Percentiles rank a stretch among this genome's conserved stretches.
Evolutionary conservation across 2,888 invertebrate species (phyloP).

Genomic region (Yponomeuta plumbellus): DNA sequence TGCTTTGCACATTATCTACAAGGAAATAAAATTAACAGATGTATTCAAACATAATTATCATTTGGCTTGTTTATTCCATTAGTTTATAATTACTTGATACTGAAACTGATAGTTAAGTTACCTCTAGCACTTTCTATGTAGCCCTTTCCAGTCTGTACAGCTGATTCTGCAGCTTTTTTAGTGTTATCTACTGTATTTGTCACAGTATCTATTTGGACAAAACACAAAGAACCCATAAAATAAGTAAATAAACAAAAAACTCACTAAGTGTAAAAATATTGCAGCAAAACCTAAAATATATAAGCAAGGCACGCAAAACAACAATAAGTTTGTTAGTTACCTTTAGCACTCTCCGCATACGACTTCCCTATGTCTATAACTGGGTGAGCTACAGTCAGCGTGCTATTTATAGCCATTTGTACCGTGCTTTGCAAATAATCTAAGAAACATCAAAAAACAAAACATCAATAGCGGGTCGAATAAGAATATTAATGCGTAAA

Average conservation of each 20-base stretch:
- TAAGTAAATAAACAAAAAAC: not conserved
- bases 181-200: conserved; percentile 53
- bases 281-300: not conserved
- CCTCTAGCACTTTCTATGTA: conserved; percentile 38
- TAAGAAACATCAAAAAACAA: not conserved
- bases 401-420: conserved; percentile 16
- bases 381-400: conserved; percentile 23
- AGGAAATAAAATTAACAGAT: not conserved
- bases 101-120: conserved; percentile 21
- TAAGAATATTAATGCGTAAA: not conserved
- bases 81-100: too few relatives aligned
- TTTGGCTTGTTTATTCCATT: too few relatives aligned
- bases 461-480: not conserved
- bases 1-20: conserved; percentile 20
- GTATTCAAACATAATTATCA: too few relatives aligned
- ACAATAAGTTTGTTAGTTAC: conserved; percentile 9
- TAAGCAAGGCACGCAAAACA: not conserved
- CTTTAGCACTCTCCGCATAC: conserved; percentile 13
- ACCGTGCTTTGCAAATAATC: conserved; percentile 1
- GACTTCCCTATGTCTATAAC: conserved; percentile 21
- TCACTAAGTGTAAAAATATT: not conserved
- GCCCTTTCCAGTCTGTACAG: conserved; percentile 42
- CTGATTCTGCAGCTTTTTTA: conserved; percentile 65
- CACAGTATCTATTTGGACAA: conserved; percentile 15
- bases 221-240: not conserved